Evolutionary conservation across 92 coral and sea anemone genomes (phyloP), one percentile per base, ranked within the genome.

Genomic region (Umimayanthus kanabou): DNA sequence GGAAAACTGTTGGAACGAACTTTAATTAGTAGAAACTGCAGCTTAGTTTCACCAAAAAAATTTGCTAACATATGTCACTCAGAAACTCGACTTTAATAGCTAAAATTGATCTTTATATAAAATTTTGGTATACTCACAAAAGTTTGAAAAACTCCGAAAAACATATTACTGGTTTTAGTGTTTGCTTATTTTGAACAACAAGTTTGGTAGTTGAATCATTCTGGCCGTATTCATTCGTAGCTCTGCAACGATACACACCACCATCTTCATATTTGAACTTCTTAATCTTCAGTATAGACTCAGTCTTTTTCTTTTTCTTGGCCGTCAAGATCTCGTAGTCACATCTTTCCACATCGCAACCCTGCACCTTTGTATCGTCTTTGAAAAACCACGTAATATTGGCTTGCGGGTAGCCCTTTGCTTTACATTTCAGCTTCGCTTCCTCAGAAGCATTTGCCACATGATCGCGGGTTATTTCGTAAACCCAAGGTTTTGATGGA

Each of bases 171-270:
- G 14, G 18, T 11, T 53, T 16, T 53, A 53, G 14, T 13, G 49
- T 53, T 23, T 73, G 57, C 94, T 89, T 91, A 91, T 92, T n/a
- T 16, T 55, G 80, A 71, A 89, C 87, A 0, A 6, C 53, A 0
- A 87, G 88, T 29, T 20, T 28, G 5, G 80, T 50, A 22, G 79
- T 85, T n/a, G 37, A 64, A 18, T 57, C 79, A 77, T 85, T 33
- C 64, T 76, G 33, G 14, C 86, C 87, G 23, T 67, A 9, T 15
- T 30, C 67, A 40, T 92, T 92, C 20, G 42, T 87, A 1, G 92
- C 85, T 15, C 45, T 40, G 49, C 94, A 92, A 13, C 80, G 77
- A 53, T 92, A 92, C 3, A 1, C 42, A 26, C 92, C 94, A 43
- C 77, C 76, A 67, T 92, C 94, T 40, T 86, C 80, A 15, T 82